Percentiles rank a stretch among this genome's conserved stretches.
Evolutionary conservation across 2,888 invertebrate species (phyloP).

Genomic region (Meganola albula): DNA sequence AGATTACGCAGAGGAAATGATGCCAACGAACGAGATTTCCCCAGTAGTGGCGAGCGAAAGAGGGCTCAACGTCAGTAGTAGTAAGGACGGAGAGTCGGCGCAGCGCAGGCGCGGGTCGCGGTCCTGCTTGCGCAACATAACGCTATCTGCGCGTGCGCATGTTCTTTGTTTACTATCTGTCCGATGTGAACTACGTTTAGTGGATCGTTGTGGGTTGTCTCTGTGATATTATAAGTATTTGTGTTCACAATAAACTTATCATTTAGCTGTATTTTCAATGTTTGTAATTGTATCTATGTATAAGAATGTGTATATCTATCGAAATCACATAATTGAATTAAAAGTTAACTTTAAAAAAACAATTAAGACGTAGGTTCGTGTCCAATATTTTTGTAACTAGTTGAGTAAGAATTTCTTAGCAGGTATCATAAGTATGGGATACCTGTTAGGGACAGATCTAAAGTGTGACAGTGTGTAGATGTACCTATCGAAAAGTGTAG

Average conservation of each 20-base stretch:
- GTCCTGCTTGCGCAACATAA: constrained; percentile 20
- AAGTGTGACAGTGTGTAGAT: neutral
- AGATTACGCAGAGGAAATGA: constrained; percentile 22
- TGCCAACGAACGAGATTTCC: constrained; percentile 27
- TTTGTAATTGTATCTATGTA: constrained; percentile 7
- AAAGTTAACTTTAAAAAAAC: too few species aligned
- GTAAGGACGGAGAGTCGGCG: constrained; percentile 13
- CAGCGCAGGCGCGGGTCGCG: constrained; percentile 20
- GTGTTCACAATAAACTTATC: neutral
- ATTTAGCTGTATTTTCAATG: constrained; percentile 5
- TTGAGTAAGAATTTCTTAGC: too few species aligned
- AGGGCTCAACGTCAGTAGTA: constrained; percentile 15
- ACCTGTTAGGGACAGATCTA: neutral
- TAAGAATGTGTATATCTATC: too few species aligned
- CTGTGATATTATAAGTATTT: too few species aligned
- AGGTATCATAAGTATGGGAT: too few species aligned
- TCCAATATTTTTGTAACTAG: too few species aligned
- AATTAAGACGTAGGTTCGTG: too few species aligned
- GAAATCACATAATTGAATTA: too few species aligned
- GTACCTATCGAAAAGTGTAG: neutral
- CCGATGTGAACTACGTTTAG: too few species aligned
- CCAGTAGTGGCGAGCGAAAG: constrained; percentile 7
- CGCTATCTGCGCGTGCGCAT: constrained; percentile 6
- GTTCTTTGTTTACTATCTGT: constrained; percentile 33
- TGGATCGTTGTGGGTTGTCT: too few species aligned